Evolutionary conservation across 2,888 invertebrate genomes (phyloP), one percentile per base, ranked within the genome.

Genomic region (Biston stratarius): DNA sequence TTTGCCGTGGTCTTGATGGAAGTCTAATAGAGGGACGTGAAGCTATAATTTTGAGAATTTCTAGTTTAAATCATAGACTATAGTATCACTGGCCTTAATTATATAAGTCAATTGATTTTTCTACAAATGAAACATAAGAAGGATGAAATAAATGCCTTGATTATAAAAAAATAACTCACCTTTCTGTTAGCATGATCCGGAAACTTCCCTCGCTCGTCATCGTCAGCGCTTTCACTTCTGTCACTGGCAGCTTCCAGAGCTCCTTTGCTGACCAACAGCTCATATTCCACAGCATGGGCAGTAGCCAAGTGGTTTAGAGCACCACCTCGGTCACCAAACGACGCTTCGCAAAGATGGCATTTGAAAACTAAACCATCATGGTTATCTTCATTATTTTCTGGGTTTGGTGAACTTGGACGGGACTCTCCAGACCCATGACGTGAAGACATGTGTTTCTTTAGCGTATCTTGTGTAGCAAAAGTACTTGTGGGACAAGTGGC

Each of bases 271-370:
- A 97, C 95, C n/a, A 98, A 91, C 72, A 97, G 94, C 45, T 96
- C 96, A 83, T 97, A 99, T 75, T 98, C 98, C 6, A 96, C 93
- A 0, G 95, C 89, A 81, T 99, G 99, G 49, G 94, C 93, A 33
- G 95, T 94, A 73, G 96, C 96, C 75, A 98, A 96, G 82, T 99
- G 99, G 40, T 96, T 96, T 69, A 98, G 90, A 33, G 98, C 97
- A 15, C 96, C 97, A 68, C 96, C 95, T 3, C 98, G 94, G 51
- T 97, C 97, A 0, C 95, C 95, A 81, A 97, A 99, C 0, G 98
- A 97, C 9, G 96, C 96, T 79, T 98, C 98, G 85, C 99, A 99
- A 0, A 99, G 94, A 89, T 99, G 98, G 83, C 99, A 99, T 88
- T 98, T 98, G 92, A 97, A 98, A 7, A 97, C 97, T 61, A 97